These are phyloP conservation scores for Girardinus metallicus DNA, from an alignment of 2,797 vertebrate genomes.

Conservation along the genomic window DNA sequence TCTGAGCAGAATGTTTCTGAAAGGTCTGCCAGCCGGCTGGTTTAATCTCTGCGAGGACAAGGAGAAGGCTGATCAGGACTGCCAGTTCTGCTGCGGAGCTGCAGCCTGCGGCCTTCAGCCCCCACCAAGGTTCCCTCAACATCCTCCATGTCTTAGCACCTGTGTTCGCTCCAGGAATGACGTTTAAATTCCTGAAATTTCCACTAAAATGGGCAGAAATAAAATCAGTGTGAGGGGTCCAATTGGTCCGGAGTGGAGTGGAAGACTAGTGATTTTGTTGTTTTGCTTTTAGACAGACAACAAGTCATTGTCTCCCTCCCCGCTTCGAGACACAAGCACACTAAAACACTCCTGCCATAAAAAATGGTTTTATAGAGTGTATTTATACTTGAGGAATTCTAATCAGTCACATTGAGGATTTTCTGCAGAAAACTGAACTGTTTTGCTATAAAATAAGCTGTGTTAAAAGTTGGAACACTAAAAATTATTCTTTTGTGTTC, in stretches of 20 bases:
- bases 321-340: constrained; percentile 73
- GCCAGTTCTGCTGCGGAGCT: constrained; percentile 40
- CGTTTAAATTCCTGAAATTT: not conserved
- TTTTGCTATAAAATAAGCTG: not conserved
- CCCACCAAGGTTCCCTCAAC: constrained; percentile 16
- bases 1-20: constrained; percentile 26
- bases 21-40: constrained; percentile 35
- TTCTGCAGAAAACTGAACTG: not conserved
- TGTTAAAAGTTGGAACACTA: not conserved
- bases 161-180: constrained; percentile 57
- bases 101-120: constrained; percentile 70
- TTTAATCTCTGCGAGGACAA: constrained; percentile 47
- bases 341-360: not conserved
- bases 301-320: constrained; percentile 92
- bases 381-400: not conserved
- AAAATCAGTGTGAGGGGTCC: not conserved
- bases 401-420: not conserved
- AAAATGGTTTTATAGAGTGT: not conserved
- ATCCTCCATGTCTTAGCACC: constrained; percentile 16
- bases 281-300: constrained; percentile 86
- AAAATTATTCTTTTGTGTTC: not conserved
- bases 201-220: not conserved
- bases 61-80: constrained; percentile 63
- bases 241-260: constrained; percentile 82
- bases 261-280: constrained; percentile 99